phyloP scores from a whole-genome alignment of 2,797 vertebrate genomes.

The Macroramphosus scolopax region DNA sequence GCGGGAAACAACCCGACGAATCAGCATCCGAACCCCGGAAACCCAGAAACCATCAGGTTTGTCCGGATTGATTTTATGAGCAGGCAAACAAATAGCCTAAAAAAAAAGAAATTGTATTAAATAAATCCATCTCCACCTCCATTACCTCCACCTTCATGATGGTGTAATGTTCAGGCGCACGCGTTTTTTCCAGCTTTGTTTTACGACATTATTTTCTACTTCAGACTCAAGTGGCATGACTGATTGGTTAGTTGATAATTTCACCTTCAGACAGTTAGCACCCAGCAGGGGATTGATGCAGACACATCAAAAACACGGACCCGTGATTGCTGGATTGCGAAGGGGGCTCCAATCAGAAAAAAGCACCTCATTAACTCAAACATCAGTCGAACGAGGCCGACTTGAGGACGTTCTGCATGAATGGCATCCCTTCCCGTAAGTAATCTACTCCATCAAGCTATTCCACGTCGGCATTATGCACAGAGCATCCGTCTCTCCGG shows the following conservation, averaged over 20 bases:
- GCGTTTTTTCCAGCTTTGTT: slow-evolving; percentile 10
- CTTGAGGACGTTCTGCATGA: slow-evolving; percentile 10
- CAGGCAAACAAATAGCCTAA: slow-evolving; percentile 3
- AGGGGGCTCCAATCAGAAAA: slow-evolving; percentile 31
- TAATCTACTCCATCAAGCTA: neutral
- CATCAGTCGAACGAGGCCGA: slow-evolving; percentile 1
- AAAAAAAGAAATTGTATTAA: slow-evolving; percentile 1
- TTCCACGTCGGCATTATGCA: neutral
- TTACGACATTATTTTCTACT: slow-evolving; percentile 19
- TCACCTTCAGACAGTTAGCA: slow-evolving; percentile 30
- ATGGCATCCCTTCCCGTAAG: slow-evolving; percentile 2
- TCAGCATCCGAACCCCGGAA: too few species aligned
- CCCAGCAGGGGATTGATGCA: slow-evolving; percentile 24
- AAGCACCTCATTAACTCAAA: slow-evolving; percentile 39
- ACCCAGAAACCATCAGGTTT: too few species aligned
- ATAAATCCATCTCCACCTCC: neutral
- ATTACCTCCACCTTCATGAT: neutral
- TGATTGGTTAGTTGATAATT: slow-evolving; percentile 38
- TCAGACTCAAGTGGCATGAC: slow-evolving; percentile 25
- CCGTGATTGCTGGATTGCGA: slow-evolving; percentile 32
- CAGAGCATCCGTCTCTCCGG: slow-evolving; percentile 3
- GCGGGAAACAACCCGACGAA: neutral
- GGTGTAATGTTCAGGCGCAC: neutral
- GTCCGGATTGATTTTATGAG: slow-evolving; percentile 23
- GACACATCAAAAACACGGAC: slow-evolving; percentile 18